Evolutionary conservation across 2,888 invertebrate species (phyloP).

Genomic region (Pseudoips prasinana): DNA sequence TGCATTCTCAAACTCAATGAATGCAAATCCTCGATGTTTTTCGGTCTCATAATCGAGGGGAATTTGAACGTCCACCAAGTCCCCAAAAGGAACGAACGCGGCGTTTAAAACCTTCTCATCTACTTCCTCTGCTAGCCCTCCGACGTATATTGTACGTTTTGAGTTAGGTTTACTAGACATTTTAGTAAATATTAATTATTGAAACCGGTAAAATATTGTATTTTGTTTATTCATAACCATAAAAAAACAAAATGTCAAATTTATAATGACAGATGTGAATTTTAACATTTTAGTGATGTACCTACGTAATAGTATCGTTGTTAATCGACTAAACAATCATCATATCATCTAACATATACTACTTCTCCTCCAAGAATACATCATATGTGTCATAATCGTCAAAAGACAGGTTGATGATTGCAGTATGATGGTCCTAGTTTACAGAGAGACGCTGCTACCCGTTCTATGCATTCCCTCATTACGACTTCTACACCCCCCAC

Average conservation of each 20-base stretch:
- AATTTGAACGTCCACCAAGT: conserved; percentile 98
- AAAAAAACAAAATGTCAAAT: conserved; percentile 7
- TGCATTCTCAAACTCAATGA: conserved; percentile 97
- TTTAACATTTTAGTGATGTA: too few species aligned
- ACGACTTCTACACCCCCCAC: too few species aligned
- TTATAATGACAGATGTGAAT: conserved; percentile 4
- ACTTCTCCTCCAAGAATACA: too few species aligned
- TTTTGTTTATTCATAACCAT: conserved; percentile 22
- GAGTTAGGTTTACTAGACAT: conserved; percentile 84
- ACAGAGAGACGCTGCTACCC: too few species aligned
- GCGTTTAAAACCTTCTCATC: conserved; percentile 97
- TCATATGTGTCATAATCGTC: too few species aligned
- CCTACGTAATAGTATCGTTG: too few species aligned
- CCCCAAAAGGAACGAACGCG: conserved; percentile 99
- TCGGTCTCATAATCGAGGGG: conserved; percentile 99
- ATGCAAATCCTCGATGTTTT: conserved; percentile 99
- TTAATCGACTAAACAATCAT: too few species aligned
- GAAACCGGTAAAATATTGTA: conserved; percentile 16
- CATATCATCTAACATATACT: too few species aligned
- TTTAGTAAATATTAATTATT: conserved; percentile 10
- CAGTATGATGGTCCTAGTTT: too few species aligned
- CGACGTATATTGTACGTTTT: conserved; percentile 92
- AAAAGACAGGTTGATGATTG: too few species aligned
- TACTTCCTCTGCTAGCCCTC: conserved; percentile 96
- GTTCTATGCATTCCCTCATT: too few species aligned